A percentile compares a stretch with the other conserved stretches of the same genome.
Conservation (phyloP, 2,797 vertebrate species). For the Sphenopsis melanotis region DNA sequence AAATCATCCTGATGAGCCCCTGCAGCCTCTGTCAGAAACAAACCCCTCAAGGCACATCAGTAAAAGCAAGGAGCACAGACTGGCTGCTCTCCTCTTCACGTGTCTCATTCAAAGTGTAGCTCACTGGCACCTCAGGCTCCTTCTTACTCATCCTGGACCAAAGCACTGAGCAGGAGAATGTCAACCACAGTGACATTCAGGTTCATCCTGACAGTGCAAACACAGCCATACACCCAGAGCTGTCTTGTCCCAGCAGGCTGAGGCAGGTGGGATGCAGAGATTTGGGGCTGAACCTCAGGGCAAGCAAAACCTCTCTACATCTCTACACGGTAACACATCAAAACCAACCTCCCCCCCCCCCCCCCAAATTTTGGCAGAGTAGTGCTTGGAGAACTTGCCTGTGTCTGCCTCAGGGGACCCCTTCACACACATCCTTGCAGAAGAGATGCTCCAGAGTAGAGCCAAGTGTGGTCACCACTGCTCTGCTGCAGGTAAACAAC, state of each 20-base stretch:
- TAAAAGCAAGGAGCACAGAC: background rate
- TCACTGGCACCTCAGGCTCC: background rate
- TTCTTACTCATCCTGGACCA: background rate
- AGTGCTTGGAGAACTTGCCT: background rate
- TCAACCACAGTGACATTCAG: accelerated
- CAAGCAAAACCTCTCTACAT: background rate
- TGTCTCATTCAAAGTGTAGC: background rate
- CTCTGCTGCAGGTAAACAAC: background rate
- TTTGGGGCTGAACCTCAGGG: background rate
- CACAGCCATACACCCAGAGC: background rate
- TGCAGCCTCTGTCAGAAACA: background rate
- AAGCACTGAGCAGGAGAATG: background rate
- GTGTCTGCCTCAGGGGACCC: background rate
- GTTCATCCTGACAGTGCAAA: background rate
- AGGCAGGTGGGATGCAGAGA: background rate
- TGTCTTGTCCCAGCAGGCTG: background rate
- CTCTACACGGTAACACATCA: accelerated
- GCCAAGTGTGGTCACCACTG: background rate
- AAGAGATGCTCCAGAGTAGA: background rate
- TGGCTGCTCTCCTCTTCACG: background rate
- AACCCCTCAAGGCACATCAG: background rate
- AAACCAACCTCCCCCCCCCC: background rate
- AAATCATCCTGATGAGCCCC: background rate
- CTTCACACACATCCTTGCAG: background rate
- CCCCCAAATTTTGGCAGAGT: background rate